Base-by-base conservation (phyloP, 37 sponge, comb jelly and placozoan species). In the Hexactinellida sp. region DNA sequence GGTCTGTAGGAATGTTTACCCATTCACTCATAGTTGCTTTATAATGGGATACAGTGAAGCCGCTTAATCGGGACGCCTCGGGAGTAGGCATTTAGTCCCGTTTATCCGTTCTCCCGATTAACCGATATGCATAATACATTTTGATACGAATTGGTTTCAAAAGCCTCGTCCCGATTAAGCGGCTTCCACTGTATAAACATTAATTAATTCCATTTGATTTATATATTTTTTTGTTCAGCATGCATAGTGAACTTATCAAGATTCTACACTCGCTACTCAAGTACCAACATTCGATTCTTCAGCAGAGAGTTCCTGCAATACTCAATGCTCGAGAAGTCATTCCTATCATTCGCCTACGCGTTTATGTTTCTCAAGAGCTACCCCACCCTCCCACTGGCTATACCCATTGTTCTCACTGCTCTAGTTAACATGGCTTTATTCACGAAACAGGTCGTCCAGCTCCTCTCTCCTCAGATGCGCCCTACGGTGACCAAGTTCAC, bases 241-340 rank as follows among this genome's bases (percentile, higher is more conserved):
- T 63, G 76, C 13, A 23, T 63, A 1, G 32, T 63, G 30, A 63
- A 63, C 34, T 7, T 63, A 63, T 23, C 76, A 63, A 63, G 76
- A 63, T 63, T 63, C 76, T 63, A 63, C 76, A 21, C 34, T 63
- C 76, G 76, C 32, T 63, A 63, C 34, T 32, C 76, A 63, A 63
- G 21, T n/a, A 32, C 32, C 3, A 63, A 23, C 76, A 63, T 63
- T 32, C 76, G 19, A 63, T 63, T 63, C 76, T 63, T 63, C 76
- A 63, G 76, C 76, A 63, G 5, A 23, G 19, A 63, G 76, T 63
- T 63, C 34, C 25, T 63, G 34, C 76, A 63, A n/a, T 63, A 32
- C 30, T 7, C 76, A 3, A 63, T 63, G 76, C 34, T 63, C 25
- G 30, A 63, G 28, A n/a, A n/a, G 3, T 10, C 76, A 10, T 63